A percentile compares a stretch with the other conserved stretches of the same genome.
phyloP scores from a whole-genome alignment of 2,888 invertebrate genomes.

The Timandra comae region DNA sequence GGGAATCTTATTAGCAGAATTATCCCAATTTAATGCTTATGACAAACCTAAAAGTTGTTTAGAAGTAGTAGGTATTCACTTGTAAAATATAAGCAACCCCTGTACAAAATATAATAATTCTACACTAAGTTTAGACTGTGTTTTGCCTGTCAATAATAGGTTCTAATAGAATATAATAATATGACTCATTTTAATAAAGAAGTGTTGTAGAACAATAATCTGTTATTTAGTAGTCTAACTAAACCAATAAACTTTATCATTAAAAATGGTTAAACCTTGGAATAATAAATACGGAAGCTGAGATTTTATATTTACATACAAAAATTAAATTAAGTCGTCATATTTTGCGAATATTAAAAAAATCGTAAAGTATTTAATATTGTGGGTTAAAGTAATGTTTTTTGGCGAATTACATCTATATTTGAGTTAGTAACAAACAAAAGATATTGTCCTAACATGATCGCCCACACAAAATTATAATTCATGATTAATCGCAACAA shows the following conservation, averaged over 20 bases:
- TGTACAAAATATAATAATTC: too few relatives aligned
- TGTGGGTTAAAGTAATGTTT: slow-evolving; percentile 3
- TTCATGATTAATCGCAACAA: slow-evolving; percentile 38
- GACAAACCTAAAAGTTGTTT: too few relatives aligned
- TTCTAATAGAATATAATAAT: too few relatives aligned
- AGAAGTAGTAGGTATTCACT: too few relatives aligned
- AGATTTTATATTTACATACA: not conserved
- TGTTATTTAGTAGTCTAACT: too few relatives aligned
- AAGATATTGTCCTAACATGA: slow-evolving; percentile 56
- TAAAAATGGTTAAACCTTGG: not conserved
- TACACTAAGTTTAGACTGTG: too few relatives aligned
- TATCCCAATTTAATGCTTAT: too few relatives aligned
- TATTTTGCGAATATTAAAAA: not conserved
- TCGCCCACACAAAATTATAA: slow-evolving; percentile 58
- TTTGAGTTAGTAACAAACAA: slow-evolving; percentile 49
- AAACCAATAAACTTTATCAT: not conserved
- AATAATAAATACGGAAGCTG: not conserved
- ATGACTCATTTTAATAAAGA: too few relatives aligned
- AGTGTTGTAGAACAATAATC: too few relatives aligned
- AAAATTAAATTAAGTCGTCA: not conserved
- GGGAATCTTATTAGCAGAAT: too few relatives aligned
- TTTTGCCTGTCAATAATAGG: too few relatives aligned
- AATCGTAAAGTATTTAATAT: not conserved
- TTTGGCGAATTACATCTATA: not conserved
- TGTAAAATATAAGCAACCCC: too few relatives aligned